Evolutionary conservation across 2,113 vertebrate species (phyloP).

Genomic region (Ellobius talpinus): DNA sequence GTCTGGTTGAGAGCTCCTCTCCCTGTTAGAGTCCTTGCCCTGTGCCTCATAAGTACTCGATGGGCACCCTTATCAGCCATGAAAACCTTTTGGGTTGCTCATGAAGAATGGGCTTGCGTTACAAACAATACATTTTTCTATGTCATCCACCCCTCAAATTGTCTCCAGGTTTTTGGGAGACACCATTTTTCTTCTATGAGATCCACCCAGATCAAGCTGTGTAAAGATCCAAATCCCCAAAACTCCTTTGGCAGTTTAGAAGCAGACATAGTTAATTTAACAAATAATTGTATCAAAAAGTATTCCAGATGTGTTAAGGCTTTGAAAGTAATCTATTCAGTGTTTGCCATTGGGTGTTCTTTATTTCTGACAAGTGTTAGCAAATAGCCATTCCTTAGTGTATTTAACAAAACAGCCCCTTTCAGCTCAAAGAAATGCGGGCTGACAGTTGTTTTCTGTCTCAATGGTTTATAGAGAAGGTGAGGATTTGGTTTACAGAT

Average conservation of each 20-base stretch:
- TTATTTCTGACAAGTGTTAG: slow-evolving; percentile 48
- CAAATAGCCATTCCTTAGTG: neutral
- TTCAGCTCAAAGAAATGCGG: neutral
- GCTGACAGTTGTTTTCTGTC: neutral
- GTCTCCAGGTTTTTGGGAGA: slow-evolving; percentile 60
- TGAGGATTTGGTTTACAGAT: slow-evolving; percentile 16
- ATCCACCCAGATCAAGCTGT: slow-evolving; percentile 60
- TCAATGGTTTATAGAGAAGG: neutral
- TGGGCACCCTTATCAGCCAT: neutral
- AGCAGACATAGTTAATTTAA: slow-evolving; percentile 53
- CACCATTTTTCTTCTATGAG: slow-evolving; percentile 38
- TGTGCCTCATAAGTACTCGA: neutral
- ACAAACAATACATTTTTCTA: neutral
- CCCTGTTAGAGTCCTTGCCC: neutral
- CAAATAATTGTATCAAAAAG: slow-evolving; percentile 53
- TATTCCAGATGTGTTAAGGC: slow-evolving; percentile 61
- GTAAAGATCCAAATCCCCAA: slow-evolving; percentile 36
- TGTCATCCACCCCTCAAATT: slow-evolving; percentile 3
- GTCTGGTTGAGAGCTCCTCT: neutral
- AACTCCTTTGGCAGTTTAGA: slow-evolving; percentile 51
- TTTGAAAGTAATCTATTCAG: slow-evolving; percentile 43
- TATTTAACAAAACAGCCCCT: neutral
- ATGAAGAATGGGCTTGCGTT: neutral
- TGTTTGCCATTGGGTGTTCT: neutral
- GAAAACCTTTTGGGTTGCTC: neutral